Conservation (phyloP, 1,140 invertebrate genomes). For the Charaxes varanes region DNA sequence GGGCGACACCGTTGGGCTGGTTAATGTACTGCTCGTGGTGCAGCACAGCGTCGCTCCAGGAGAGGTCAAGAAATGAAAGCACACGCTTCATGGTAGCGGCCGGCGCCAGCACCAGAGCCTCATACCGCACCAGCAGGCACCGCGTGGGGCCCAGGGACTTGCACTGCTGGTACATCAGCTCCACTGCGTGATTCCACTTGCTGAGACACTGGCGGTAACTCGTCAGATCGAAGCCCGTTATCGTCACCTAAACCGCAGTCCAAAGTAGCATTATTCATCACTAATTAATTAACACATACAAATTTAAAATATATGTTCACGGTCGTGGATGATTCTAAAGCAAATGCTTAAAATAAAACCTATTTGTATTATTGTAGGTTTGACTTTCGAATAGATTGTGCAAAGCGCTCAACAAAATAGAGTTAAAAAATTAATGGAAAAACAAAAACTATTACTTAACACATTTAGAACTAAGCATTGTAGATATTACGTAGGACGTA, state of each 20-base stretch:
- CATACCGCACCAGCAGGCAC: slow-evolving; percentile 94
- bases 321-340: too few species aligned
- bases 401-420: too few species aligned
- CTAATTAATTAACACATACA: too few species aligned
- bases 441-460: too few species aligned
- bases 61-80: slow-evolving; percentile 91
- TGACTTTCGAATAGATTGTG: too few species aligned
- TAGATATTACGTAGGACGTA: too few species aligned
- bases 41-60: slow-evolving; percentile 96
- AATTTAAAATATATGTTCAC: too few species aligned
- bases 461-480: too few species aligned
- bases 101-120: slow-evolving; percentile 97
- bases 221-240: slow-evolving; percentile 96
- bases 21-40: slow-evolving; percentile 99
- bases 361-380: too few species aligned
- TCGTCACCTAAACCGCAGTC: slow-evolving; percentile 92
- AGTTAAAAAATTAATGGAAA: too few species aligned
- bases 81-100: slow-evolving; percentile 92
- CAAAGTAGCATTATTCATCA: too few species aligned
- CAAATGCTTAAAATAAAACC: too few species aligned
- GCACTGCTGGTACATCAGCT: slow-evolving; percentile 96
- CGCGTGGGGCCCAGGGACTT: slow-evolving; percentile 86
- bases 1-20: slow-evolving; percentile 92
- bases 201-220: slow-evolving; percentile 94
- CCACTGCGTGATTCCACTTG: slow-evolving; percentile 97